Conservation (phyloP, 2,113 vertebrate genomes). For the Epinephelus lanceolatus region DNA sequence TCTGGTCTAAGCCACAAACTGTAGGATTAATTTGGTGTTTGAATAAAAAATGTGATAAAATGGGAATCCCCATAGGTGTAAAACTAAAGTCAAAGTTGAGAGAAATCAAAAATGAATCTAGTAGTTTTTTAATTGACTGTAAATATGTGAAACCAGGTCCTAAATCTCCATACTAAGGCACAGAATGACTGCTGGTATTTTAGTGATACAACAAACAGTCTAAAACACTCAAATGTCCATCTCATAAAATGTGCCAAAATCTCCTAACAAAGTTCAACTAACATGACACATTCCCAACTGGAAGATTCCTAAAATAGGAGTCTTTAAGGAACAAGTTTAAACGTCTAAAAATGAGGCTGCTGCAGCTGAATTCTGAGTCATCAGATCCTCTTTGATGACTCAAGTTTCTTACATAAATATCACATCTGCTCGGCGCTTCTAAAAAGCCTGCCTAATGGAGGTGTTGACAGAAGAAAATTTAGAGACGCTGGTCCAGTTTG, state of each 20-base stretch:
- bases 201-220: background rate
- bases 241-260: background rate
- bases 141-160: background rate
- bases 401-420: slow-evolving; percentile 45
- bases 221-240: slow-evolving; percentile 14
- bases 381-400: slow-evolving; percentile 31
- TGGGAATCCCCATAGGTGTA: background rate
- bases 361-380: slow-evolving; percentile 34
- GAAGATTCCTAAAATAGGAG: background rate
- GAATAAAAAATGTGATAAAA: background rate
- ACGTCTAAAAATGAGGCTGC: slow-evolving; percentile 4
- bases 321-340: slow-evolving; percentile 34
- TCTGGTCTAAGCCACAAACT: background rate
- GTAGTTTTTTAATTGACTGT: background rate
- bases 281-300: too few species aligned
- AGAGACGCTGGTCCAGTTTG: background rate
- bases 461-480: slow-evolving; percentile 18
- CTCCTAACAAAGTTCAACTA: background rate
- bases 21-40: background rate
- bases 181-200: background rate
- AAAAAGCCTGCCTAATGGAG: background rate
- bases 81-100: background rate
- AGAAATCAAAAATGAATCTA: background rate
- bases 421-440: slow-evolving; percentile 18
- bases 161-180: background rate